Evolutionary conservation across 2,797 vertebrate genomes (phyloP).

Genomic region (Antrozous pallidus): DNA sequence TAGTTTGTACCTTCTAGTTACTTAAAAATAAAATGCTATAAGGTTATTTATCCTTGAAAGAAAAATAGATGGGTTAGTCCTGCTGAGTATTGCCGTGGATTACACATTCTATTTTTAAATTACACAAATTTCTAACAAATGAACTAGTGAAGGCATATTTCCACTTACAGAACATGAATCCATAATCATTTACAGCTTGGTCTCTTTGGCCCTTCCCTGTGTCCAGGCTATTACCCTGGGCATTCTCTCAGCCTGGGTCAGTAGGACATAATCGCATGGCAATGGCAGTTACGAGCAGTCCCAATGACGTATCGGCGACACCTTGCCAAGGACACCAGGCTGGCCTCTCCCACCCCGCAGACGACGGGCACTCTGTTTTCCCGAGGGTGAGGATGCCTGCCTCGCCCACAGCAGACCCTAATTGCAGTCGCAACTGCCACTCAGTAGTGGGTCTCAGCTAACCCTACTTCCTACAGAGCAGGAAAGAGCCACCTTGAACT

Average conservation of each 20-base stretch:
- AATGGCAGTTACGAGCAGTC: neutral
- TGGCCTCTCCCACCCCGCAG: neutral
- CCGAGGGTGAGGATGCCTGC: neutral
- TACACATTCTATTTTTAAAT: neutral
- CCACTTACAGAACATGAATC: neutral
- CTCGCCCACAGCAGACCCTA: neutral
- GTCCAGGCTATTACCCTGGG: neutral
- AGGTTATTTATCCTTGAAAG: neutral
- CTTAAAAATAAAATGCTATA: constrained; percentile 7
- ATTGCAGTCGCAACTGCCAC: neutral
- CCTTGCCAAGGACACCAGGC: neutral
- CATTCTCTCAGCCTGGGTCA: neutral
- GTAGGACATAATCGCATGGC: neutral
- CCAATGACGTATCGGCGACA: neutral
- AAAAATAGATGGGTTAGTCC: neutral
- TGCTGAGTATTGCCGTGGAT: neutral
- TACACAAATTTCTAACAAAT: neutral
- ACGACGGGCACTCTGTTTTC: neutral
- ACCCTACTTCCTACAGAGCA: neutral
- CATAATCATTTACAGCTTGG: neutral
- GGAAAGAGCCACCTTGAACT: neutral
- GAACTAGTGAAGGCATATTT: neutral
- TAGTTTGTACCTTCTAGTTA: neutral
- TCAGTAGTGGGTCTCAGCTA: neutral
- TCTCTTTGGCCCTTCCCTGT: neutral